A percentile compares a stretch with the other conserved stretches of the same genome.
These are phyloP conservation scores for Luehdorfia chinensis DNA, from an alignment of 1,140 invertebrate species.

Conservation along the genomic window DNA sequence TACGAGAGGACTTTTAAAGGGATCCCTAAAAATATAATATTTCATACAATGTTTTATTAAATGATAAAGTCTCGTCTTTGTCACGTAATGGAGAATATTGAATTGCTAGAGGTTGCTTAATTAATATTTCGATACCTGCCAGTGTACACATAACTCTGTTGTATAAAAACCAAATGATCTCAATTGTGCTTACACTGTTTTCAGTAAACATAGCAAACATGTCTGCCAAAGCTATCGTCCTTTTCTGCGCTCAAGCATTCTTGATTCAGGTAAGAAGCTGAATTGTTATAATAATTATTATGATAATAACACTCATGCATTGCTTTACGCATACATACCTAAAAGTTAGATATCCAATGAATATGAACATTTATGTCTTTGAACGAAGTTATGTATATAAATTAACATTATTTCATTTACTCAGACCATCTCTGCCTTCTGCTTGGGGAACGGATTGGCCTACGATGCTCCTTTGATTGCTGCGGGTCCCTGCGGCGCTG, in stretches of 20 bases:
- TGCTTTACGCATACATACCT: no score
- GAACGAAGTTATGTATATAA: not conserved
- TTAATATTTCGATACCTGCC: constrained; percentile 6
- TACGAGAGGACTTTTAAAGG: no score
- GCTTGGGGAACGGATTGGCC: constrained; percentile 10
- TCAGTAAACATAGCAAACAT: constrained; percentile 3
- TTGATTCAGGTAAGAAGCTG: constrained; percentile 34
- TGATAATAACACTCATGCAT: no score
- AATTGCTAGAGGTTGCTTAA: constrained; percentile 4
- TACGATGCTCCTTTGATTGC: not conserved
- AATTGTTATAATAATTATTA: no score
- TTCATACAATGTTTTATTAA: no score
- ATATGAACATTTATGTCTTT: not conserved
- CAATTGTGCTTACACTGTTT: constrained; percentile 15
- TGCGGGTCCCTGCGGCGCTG: constrained; percentile 4
- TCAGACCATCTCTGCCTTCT: constrained; percentile 20
- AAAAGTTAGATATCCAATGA: not conserved
- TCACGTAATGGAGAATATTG: not conserved
- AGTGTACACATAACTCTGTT: constrained; percentile 23
- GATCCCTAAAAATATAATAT: no score
- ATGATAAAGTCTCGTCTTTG: no score
- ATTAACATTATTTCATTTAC: constrained; percentile 5
- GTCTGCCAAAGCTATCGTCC: constrained; percentile 21
- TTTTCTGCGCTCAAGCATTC: constrained; percentile 29
- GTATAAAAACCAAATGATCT: constrained; percentile 2